Conservation (phyloP, 1,140 invertebrate species). For the Zaprionus capensis region DNA sequence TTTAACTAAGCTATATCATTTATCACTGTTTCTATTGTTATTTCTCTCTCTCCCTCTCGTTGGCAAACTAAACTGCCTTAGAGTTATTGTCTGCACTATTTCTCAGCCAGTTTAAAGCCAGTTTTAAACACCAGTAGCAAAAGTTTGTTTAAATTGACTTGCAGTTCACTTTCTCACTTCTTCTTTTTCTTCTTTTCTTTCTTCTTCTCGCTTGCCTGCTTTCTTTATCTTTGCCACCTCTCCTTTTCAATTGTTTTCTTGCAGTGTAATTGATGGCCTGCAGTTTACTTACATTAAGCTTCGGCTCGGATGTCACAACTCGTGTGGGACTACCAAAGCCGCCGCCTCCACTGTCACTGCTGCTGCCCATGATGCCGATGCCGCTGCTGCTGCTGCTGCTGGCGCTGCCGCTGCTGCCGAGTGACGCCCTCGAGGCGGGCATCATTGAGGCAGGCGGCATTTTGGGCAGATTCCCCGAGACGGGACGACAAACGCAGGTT, state of each 20-base stretch:
- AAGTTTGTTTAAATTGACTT: slow-evolving; percentile 6
- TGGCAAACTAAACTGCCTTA: not conserved
- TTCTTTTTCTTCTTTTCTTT: not conserved
- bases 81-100: slow-evolving; percentile 1
- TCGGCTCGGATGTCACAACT: slow-evolving; percentile 80
- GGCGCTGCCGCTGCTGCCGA: slow-evolving; percentile 25
- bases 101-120: slow-evolving; percentile 5
- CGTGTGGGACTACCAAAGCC: slow-evolving; percentile 51
- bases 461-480: slow-evolving; percentile 83
- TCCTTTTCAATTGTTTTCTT: slow-evolving; percentile 13
- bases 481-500: slow-evolving; percentile 83
- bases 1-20: slow-evolving; percentile 4
- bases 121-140: not conserved
- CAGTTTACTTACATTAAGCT: slow-evolving; percentile 78
- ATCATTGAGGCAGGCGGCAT: slow-evolving; percentile 74
- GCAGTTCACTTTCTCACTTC: not conserved
- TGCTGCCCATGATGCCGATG: slow-evolving; percentile 33
- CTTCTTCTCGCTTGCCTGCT: not conserved
- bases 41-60: not conserved
- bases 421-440: slow-evolving; percentile 59
- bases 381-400: slow-evolving; percentile 20
- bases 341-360: slow-evolving; percentile 24
- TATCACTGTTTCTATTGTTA: not conserved
- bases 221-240: not conserved
- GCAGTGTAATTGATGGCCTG: slow-evolving; percentile 39